phyloP scores from a whole-genome alignment of 1,140 invertebrate genomes.

The Leptoteleia sp. region DNA sequence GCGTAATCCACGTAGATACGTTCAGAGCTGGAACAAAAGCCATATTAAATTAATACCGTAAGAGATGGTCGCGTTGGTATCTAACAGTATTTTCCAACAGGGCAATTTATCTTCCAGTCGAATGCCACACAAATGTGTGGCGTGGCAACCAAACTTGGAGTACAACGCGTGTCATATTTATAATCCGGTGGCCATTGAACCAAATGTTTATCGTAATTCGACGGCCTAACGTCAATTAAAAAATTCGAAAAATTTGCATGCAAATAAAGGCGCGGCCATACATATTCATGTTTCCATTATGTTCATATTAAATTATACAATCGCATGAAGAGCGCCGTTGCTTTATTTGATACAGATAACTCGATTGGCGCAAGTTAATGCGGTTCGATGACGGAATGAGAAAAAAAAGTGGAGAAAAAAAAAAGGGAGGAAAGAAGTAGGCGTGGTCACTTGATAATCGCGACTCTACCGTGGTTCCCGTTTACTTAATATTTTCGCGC shows the following conservation, averaged over 20 bases:
- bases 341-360: slow-evolving; percentile 32
- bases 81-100: no score
- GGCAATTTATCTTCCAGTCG: no score
- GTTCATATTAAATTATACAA: slow-evolving; percentile 44
- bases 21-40: no score
- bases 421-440: neutral
- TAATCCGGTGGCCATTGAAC: slow-evolving; percentile 20
- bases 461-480: neutral
- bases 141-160: no score
- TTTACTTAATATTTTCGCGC: slow-evolving; percentile 18
- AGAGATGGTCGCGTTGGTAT: no score
- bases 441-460: slow-evolving; percentile 11
- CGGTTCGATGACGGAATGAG: neutral
- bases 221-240: slow-evolving; percentile 13
- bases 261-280: slow-evolving; percentile 21
- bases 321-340: slow-evolving; percentile 10
- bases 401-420: neutral
- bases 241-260: slow-evolving; percentile 34
- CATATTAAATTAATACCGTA: no score
- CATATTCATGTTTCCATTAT: slow-evolving; percentile 43
- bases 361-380: slow-evolving; percentile 15
- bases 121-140: no score
- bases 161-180: slow-evolving; percentile 26
- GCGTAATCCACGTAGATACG: no score
- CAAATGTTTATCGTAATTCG: slow-evolving; percentile 42